Evolutionary conservation across 2,797 vertebrate species (phyloP).

Genomic region (Brachyrhaphis roseni): DNA sequence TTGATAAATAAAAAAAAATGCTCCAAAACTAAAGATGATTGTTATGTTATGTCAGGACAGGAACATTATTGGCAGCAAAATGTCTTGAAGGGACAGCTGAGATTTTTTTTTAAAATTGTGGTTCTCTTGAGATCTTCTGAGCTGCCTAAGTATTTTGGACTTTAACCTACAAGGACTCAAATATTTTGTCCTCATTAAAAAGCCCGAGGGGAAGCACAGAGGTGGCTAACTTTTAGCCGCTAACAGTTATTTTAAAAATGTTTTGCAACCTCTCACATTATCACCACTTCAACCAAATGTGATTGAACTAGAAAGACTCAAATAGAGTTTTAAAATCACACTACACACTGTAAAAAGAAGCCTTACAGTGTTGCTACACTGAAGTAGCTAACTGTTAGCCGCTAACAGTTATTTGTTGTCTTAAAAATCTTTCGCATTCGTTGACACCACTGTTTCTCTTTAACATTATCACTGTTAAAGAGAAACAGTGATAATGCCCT

Average conservation of each 20-base stretch:
- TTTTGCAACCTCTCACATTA: not conserved
- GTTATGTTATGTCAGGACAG: not conserved
- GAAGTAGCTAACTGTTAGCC: too few relatives aligned
- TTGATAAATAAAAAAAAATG: not conserved
- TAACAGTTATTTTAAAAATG: not conserved
- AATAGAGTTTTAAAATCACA: too few relatives aligned
- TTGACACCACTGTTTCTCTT: too few relatives aligned
- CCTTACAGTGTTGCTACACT: too few relatives aligned
- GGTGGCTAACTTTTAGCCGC: not conserved
- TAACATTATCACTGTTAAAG: too few relatives aligned
- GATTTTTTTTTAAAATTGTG: not conserved
- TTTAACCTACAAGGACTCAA: not conserved
- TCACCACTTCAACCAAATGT: not conserved
- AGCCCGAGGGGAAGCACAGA: not conserved
- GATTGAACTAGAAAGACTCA: too few relatives aligned
- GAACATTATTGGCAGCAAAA: not conserved
- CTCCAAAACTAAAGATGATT: not conserved
- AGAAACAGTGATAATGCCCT: too few relatives aligned
- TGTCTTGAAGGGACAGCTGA: not conserved
- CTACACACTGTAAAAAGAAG: too few relatives aligned
- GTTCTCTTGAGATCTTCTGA: not conserved
- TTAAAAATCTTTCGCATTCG: too few relatives aligned
- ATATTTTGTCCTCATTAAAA: not conserved
- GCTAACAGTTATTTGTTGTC: too few relatives aligned
- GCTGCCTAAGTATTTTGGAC: not conserved